phyloP scores from a whole-genome alignment of 2,113 vertebrate genomes.

The Steatornis caripensis region DNA sequence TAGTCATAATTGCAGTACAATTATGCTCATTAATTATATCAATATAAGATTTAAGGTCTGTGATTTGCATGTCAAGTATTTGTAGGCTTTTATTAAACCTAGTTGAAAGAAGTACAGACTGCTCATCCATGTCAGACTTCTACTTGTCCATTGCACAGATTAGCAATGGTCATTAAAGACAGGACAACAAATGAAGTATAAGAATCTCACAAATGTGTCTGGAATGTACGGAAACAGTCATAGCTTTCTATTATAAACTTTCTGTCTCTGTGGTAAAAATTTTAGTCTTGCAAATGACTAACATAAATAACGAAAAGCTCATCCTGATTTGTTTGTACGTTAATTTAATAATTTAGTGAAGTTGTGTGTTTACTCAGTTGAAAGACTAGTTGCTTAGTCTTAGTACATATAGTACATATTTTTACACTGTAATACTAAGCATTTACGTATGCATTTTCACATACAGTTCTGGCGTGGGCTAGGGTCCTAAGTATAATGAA shows the following conservation, averaged over 20 bases:
- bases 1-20: neutral
- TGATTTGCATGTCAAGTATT: neutral
- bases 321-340: neutral
- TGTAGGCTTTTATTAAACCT: neutral
- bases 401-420: too few relatives aligned
- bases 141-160: neutral
- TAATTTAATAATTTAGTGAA: neutral
- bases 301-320: neutral
- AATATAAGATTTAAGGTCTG: neutral
- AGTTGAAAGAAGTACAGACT: neutral
- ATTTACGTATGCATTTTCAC: neutral
- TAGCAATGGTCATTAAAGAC: neutral
- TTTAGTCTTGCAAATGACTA: neutral
- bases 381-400: neutral
- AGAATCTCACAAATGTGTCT: neutral
- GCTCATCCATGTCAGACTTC: neutral
- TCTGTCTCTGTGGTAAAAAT: neutral
- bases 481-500: neutral
- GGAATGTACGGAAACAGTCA: neutral
- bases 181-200: neutral
- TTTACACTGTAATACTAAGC: neutral
- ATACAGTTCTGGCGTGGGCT: neutral
- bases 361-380: neutral
- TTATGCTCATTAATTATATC: neutral
- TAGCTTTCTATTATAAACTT: neutral